phyloP scores from a whole-genome alignment of 1,140 invertebrate species.

The Vanessa atalanta region DNA sequence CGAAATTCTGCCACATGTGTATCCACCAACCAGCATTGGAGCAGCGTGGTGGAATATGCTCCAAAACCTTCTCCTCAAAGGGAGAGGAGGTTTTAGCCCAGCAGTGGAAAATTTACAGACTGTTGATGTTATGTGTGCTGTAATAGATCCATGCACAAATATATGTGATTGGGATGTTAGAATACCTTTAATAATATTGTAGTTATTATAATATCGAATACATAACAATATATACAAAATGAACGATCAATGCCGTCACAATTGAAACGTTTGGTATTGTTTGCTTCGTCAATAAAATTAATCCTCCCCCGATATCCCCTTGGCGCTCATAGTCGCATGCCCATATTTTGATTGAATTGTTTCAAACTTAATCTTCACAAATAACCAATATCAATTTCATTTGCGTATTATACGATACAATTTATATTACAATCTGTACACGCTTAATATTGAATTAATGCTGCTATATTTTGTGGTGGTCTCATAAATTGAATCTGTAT shows the following conservation, averaged over 20 bases:
- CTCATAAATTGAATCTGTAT: slow-evolving; percentile 17
- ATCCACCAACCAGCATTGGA: too few relatives aligned
- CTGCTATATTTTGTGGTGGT: slow-evolving; percentile 16
- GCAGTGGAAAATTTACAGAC: too few relatives aligned
- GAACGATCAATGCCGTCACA: slow-evolving; percentile 42
- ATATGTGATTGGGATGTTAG: not conserved
- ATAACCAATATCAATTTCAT: slow-evolving; percentile 58
- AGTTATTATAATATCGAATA: slow-evolving; percentile 3
- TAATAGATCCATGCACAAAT: too few relatives aligned
- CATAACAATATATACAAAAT: slow-evolving; percentile 20
- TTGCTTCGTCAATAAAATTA: slow-evolving; percentile 69
- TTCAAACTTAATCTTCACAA: slow-evolving; percentile 65
- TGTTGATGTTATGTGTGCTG: too few relatives aligned
- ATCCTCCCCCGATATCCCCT: slow-evolving; percentile 58
- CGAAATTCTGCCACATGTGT: too few relatives aligned
- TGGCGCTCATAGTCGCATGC: slow-evolving; percentile 45
- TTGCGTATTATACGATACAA: slow-evolving; percentile 43
- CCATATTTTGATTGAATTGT: slow-evolving; percentile 72
- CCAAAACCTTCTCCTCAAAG: too few relatives aligned
- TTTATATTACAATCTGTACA: slow-evolving; percentile 30
- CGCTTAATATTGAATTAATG: slow-evolving; percentile 23
- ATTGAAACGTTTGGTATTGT: slow-evolving; percentile 47
- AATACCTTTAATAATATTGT: not conserved
- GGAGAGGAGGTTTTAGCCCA: too few relatives aligned
- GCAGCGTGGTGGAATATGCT: too few relatives aligned